Evolutionary conservation across 2,113 vertebrate genomes (phyloP), one percentile per base, ranked within the genome.

Genomic region (Podocnemis expansa): DNA sequence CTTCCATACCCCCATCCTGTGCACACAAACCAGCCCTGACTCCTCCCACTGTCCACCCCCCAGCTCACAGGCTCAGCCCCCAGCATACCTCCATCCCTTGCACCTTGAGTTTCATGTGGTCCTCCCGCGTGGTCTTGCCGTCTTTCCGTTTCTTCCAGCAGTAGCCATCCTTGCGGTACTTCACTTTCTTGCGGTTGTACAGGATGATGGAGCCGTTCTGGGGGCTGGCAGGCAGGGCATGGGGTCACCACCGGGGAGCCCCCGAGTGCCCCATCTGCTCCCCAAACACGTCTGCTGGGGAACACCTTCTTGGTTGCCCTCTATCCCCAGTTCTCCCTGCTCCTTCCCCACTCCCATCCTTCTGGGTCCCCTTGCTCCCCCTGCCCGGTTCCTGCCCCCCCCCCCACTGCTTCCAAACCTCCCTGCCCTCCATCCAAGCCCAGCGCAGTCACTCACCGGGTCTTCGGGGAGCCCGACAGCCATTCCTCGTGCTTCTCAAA

Each of bases 31-130:
- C 51, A 52, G 13, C 13, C 58, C 58, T 10, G 4, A 2, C 12
- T 6, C 5, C 58, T 14, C 29, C 31, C 31, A 1, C 60, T 7
- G 29, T 9, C 29, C 29, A 27, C 54, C 41, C 21, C 5, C n/a
- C 3, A 5, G 16, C 6, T 3, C 3, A 9, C 8, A 11, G 19
- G 2, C 3, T 24, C 55, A 21, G 7, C 34, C 43, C 43, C 43
- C n/a, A 96, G 3, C 47, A 86, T 91, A 99, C 99, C 99, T 99
- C 99, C 85, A 99, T 98, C 91, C 99, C 99, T 97, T 99, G 98
- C 87, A 99, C 99, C 96, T 99, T 99, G 58, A 99, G 98, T 96
- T 99, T 99, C 99, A 99, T 99, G 97, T 99, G 99, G 97, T 99
- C 99, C 92, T 99, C 99, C 82, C 99, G 98, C 0, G 99, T 99